These are phyloP conservation scores for Poeciliopsis prolifica DNA, from an alignment of 2,113 vertebrate genomes.

Conservation along the genomic window DNA sequence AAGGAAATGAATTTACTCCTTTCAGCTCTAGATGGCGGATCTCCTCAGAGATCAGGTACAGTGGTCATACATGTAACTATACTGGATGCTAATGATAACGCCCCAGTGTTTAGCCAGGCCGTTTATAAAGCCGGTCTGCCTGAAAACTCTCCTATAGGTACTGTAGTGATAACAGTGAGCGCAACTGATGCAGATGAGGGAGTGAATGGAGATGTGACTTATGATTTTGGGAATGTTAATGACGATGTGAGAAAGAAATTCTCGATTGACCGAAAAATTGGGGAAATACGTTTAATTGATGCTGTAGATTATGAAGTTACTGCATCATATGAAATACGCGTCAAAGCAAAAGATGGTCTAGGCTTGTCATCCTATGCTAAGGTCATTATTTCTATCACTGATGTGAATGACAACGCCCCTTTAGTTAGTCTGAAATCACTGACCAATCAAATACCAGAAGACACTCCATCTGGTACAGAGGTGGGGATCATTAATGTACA, in stretches of 20 bases:
- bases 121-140: conserved; percentile 45
- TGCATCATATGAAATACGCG: conserved; percentile 73
- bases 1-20: conserved; percentile 49
- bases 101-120: conserved; percentile 51
- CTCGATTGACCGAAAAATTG: neutral
- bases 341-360: conserved; percentile 79
- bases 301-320: conserved; percentile 78
- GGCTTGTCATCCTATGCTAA: conserved; percentile 70
- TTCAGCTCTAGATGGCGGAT: conserved; percentile 68
- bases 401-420: conserved; percentile 82
- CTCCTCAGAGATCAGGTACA: conserved; percentile 69
- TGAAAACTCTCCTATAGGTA: neutral
- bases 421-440: conserved; percentile 74
- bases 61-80: conserved; percentile 57
- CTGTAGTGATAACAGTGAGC: neutral
- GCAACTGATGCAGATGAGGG: neutral
- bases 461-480: conserved; percentile 46
- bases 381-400: conserved; percentile 70
- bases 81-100: conserved; percentile 72
- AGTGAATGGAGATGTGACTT: neutral
- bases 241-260: conserved; percentile 39
- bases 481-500: conserved; percentile 46
- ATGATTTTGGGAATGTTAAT: conserved; percentile 62
- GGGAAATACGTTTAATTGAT: conserved; percentile 41
- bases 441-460: conserved; percentile 29